A percentile compares a stretch with the other conserved stretches of the same genome.
Conservation (phyloP, 30 jellyfish, hydroid and myxozoan species). For the Aurelia aurita complex sp. Pacific region DNA sequence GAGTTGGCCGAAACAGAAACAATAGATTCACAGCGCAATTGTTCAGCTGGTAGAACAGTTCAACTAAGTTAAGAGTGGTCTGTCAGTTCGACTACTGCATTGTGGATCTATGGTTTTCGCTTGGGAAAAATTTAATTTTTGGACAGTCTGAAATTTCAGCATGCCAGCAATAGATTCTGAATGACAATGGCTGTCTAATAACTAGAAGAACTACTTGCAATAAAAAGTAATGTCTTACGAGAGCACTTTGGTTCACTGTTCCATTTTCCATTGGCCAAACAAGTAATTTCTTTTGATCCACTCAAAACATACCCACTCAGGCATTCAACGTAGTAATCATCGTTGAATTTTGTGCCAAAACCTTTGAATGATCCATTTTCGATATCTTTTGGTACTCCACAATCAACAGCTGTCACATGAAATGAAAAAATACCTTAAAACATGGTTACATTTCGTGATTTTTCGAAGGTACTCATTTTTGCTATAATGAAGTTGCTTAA, state of each 20-base stretch:
- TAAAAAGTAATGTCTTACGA: slow-evolving; percentile 6
- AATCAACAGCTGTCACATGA: slow-evolving; percentile 41
- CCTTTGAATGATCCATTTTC: slow-evolving; percentile 22
- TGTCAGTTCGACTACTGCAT: too few species aligned
- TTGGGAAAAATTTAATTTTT: too few species aligned
- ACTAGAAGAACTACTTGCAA: background rate
- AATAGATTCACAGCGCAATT: too few species aligned
- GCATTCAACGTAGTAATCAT: slow-evolving; percentile 25
- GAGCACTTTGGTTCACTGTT: slow-evolving; percentile 23
- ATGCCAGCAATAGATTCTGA: too few species aligned
- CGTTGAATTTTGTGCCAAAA: slow-evolving; percentile 27
- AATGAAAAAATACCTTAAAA: background rate
- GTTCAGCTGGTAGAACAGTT: too few species aligned
- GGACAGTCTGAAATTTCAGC: too few species aligned
- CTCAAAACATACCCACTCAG: slow-evolving; percentile 21
- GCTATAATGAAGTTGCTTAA: background rate
- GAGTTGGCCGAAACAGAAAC: background rate
- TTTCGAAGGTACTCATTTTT: background rate
- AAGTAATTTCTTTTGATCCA: slow-evolving; percentile 25
- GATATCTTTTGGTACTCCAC: slow-evolving; percentile 43
- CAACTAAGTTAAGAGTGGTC: too few species aligned
- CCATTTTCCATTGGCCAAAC: slow-evolving; percentile 58
- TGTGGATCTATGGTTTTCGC: too few species aligned
- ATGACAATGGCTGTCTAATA: background rate
- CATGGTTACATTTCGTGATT: background rate